Base-by-base conservation (phyloP, 1,140 invertebrate species). In the Meteorus sp. region DNA sequence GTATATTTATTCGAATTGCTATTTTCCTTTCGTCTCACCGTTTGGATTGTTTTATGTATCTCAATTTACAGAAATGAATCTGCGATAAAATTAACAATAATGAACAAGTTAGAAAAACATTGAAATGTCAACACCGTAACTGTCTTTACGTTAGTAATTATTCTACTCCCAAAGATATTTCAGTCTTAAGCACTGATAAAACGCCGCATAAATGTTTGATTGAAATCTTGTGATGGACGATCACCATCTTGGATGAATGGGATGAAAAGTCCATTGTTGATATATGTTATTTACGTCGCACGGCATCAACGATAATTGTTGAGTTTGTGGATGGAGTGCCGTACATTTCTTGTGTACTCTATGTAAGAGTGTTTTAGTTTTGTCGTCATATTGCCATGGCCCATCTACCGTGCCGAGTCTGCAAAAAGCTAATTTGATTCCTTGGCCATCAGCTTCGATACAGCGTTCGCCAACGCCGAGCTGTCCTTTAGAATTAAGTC, bases 401-500 rank as follows among this genome's bases (percentile, higher is more conserved):
- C 95, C 95, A 73, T 96, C 90, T 3, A 94, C 94, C 20, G 92
- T 95, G 51, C 95, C 95, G 41, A 95, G 77, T 43, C 89, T 83
- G 73, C 95, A 98, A 64, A 94, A 94, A 27, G 92, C 89, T 33
- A 96, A 82, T 78, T 93, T 94, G 11, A 97, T 84, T 31, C 89
- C 88, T 71, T 91, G 89, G 1, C 84, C 81, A 75, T 95, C 92
- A 0, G 91, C 92, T 74, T 96, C 92, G 8, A 99, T 85, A 71
- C 97, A 99, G 43, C 97, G 84, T 79, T 99, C 97, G 22, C 97
- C 97, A 17, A 96, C 88, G 25, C 93, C 93, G 25, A 99, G 71
- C 79, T 99, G 97, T 1, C 97, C 97, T 64, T 93, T 91, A 8
- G 88, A 87, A 81, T 99, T 99, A 9, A 99, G 78, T 50, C 96